Base-by-base conservation (phyloP, 2,888 invertebrate genomes). In the Corbicula japonica region DNA sequence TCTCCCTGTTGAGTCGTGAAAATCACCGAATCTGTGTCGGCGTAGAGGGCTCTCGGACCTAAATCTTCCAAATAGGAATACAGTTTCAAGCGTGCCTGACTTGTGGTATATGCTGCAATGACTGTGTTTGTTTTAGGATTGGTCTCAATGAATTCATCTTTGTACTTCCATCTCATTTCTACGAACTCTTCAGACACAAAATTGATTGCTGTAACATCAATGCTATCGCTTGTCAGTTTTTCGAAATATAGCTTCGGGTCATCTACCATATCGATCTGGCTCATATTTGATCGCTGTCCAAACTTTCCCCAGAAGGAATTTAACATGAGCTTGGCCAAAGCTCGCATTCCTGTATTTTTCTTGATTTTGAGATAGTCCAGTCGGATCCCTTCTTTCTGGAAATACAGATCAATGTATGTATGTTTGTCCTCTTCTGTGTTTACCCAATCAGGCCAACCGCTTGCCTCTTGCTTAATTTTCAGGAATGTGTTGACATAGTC, bases 391-490 rank as follows among this genome's bases (percentile, higher is more conserved):
- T 76, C 72, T n/a, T 65, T 52, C 44, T 32, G 32, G n/a, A 60
- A 30, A 28, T 84, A n/a, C n/a, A n/a, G n/a, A n/a, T n/a, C n/a
- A n/a, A n/a, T 73, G 63, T 86, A 90, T 23, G 68, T 58, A 4
- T 63, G 34, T 68, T 77, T 86, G 10, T 88, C 82, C 32, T 75
- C 72, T 15, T 78, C 82, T 4, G 52, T 81, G n/a, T 38, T 41
- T 21, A 74, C 71, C 48, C 80, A 58, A 0, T 28, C 21, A 3
- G 90, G 89, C 83, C 83, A 89, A 10, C 85, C 87, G n/a, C 66
- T 68, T 2, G 86, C 71, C 71, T 89, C 88, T 48, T 83, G 76
- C 60, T 89, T 89, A n/a, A 85, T 50, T 41, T 41, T 41, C 10
- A 41, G 41, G 18, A 41, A 41, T 41, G 41, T 41, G 18, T 50